phyloP scores from a whole-genome alignment of 2,797 vertebrate species.

The Miichthys miiuy region DNA sequence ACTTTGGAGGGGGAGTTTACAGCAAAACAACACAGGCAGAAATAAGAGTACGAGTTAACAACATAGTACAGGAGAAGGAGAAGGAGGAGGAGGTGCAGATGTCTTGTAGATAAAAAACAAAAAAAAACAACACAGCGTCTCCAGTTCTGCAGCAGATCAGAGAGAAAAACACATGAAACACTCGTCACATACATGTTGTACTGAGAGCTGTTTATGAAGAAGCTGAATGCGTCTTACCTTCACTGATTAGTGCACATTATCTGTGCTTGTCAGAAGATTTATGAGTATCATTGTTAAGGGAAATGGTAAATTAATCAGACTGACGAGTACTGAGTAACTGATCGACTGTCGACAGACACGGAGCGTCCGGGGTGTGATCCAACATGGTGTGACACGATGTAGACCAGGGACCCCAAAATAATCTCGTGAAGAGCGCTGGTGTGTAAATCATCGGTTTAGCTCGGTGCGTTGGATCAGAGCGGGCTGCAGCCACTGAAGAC shows the following conservation, averaged over 20 bases:
- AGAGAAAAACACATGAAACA: constrained; percentile 35
- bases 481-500: not conserved
- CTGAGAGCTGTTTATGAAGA: not conserved
- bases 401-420: not conserved
- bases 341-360: not conserved
- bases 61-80: constrained; percentile 50
- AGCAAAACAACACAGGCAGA: constrained; percentile 81
- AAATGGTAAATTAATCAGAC: constrained; percentile 60
- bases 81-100: constrained; percentile 45
- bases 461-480: not conserved
- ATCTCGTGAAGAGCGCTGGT: not conserved
- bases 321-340: not conserved
- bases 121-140: constrained; percentile 59
- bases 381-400: not conserved
- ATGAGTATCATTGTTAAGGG: constrained; percentile 93
- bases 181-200: not conserved
- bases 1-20: constrained; percentile 84
- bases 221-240: constrained; percentile 72
- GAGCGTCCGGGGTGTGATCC: not conserved
- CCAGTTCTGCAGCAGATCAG: constrained; percentile 64
- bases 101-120: constrained; percentile 69
- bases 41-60: constrained; percentile 52
- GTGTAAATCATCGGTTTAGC: constrained; percentile 2
- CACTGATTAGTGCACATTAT: constrained; percentile 88
- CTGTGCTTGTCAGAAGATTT: constrained; percentile 99